These are phyloP conservation scores for Lamprologus tigripictilis DNA, from an alignment of 2,113 vertebrate genomes.

Conservation along the genomic window DNA sequence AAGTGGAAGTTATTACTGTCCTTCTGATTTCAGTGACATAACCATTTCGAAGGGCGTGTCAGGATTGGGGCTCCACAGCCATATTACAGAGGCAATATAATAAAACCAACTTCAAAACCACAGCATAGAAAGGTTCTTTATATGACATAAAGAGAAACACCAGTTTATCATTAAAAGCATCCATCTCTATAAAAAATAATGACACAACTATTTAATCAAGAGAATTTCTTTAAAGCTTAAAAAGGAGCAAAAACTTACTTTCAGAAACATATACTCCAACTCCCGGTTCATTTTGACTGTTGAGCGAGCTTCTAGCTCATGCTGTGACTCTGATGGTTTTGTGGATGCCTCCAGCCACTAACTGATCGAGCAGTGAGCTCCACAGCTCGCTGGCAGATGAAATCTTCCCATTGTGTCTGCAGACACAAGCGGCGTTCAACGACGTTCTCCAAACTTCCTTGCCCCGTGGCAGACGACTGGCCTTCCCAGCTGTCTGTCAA, in stretches of 20 bases:
- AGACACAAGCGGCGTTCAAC: conserved; percentile 2
- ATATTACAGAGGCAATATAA: neutral
- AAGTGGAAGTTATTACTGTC: neutral
- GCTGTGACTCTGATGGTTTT: conserved; percentile 15
- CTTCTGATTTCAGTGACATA: neutral
- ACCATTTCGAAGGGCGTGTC: conserved; percentile 21
- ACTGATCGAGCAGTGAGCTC: neutral
- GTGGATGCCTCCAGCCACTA: conserved; percentile 14
- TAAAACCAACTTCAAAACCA: neutral
- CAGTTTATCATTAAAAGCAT: neutral
- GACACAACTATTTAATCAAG: neutral
- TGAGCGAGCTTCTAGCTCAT: conserved; percentile 45
- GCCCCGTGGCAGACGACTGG: conserved; percentile 27
- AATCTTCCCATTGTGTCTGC: conserved; percentile 46
- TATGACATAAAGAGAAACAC: neutral
- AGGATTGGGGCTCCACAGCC: neutral
- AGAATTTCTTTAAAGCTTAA: neutral
- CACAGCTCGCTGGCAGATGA: neutral
- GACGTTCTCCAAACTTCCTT: neutral
- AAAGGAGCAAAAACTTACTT: conserved; percentile 71
- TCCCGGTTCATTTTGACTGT: conserved; percentile 64
- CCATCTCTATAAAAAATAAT: neutral
- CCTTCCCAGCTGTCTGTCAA: conserved; percentile 33
- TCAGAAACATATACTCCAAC: conserved; percentile 75
- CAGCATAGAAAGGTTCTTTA: neutral